A percentile compares a stretch with the other conserved stretches of the same genome.
Conservation (phyloP, 2,888 invertebrate species). For the Steinernema hermaphroditum region DNA sequence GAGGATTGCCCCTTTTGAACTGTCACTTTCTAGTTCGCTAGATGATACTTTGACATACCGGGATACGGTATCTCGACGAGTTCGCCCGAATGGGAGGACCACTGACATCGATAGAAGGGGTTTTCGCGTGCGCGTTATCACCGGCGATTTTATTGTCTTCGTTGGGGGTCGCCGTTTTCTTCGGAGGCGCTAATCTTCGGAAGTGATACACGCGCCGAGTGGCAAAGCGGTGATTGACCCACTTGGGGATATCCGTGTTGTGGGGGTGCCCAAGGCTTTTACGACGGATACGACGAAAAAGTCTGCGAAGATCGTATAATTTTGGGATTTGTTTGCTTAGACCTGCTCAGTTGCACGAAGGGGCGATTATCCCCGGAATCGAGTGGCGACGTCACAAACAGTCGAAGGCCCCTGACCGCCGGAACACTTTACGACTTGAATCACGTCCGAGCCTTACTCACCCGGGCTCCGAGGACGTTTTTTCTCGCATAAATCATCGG, state of each 20-base stretch:
- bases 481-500: constrained; percentile 11
- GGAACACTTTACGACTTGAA: neutral
- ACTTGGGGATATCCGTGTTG: constrained; percentile 10
- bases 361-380: neutral
- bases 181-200: constrained; percentile 4
- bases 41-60: no score
- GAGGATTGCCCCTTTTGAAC: no score
- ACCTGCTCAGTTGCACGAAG: constrained; percentile 10
- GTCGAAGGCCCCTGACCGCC: constrained; percentile 4
- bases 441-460: neutral
- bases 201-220: neutral
- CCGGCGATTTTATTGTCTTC: neutral
- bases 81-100: no score
- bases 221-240: constrained; percentile 23
- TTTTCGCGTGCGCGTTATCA: neutral
- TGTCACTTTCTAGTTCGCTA: no score
- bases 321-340: constrained; percentile 21
- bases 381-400: neutral
- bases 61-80: no score
- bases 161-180: neutral
- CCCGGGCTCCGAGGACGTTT: neutral
- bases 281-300: neutral
- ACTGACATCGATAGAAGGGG: no score
- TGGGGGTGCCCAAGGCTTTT: neutral
- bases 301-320: constrained; percentile 15